These are phyloP conservation scores for Chrysina gloriosa DNA, from an alignment of 2,888 invertebrate species.

Conservation along the genomic window DNA sequence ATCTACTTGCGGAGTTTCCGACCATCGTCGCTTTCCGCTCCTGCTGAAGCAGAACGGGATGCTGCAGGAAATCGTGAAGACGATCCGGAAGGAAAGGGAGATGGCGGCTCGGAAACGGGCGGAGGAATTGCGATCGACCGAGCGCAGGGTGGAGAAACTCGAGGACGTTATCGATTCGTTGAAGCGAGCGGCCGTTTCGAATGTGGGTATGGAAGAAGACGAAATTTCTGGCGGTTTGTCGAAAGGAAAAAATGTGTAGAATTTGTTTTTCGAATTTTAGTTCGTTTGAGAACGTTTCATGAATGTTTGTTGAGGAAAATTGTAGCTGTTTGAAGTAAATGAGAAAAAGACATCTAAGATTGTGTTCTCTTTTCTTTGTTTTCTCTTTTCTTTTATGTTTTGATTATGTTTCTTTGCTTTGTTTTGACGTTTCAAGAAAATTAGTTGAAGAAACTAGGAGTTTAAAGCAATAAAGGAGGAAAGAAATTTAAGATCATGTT, in stretches of 20 bases:
- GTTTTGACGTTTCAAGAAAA: too few species aligned
- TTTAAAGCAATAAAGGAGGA: too few species aligned
- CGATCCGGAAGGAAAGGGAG: constrained; percentile 47
- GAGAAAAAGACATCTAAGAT: too few species aligned
- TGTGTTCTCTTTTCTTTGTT: too few species aligned
- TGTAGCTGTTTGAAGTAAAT: too few species aligned
- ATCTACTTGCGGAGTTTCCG: constrained; percentile 4
- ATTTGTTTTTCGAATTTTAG: too few species aligned
- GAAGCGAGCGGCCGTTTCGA: background rate
- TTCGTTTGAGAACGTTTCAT: too few species aligned
- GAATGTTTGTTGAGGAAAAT: too few species aligned
- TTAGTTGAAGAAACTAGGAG: too few species aligned
- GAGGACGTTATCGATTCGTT: constrained; percentile 43
- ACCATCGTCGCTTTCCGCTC: constrained; percentile 45
- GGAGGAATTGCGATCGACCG: constrained; percentile 39
- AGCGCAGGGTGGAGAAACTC: constrained; percentile 46
- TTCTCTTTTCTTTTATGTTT: too few species aligned
- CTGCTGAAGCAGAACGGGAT: constrained; percentile 48
- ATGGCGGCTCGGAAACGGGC: constrained; percentile 10
- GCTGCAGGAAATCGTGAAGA: constrained; percentile 50
- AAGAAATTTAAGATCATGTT: too few species aligned
- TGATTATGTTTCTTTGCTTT: too few species aligned
- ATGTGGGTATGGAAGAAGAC: constrained; percentile 9
- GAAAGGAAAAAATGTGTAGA: background rate
- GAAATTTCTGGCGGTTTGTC: background rate